phyloP scores from a whole-genome alignment of 2,797 vertebrate genomes.

The Eutrigla gurnardus region DNA sequence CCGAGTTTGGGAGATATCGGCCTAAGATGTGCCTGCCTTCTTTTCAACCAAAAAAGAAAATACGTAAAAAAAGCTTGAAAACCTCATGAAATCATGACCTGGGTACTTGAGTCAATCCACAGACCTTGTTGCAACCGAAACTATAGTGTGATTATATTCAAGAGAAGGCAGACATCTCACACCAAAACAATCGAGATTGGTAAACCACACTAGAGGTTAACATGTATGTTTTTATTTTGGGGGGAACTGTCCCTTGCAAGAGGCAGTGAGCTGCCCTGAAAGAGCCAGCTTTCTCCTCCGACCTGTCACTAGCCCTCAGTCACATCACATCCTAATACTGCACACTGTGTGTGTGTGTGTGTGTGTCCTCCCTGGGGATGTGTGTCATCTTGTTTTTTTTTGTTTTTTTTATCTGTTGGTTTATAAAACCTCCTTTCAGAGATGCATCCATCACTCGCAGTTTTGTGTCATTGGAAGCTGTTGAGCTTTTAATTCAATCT shows the following conservation, averaged over 20 bases:
- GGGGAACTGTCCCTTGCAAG: background rate
- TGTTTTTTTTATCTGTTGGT: conserved; percentile 22
- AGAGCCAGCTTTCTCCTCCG: conserved; percentile 36
- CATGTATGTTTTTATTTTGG: background rate
- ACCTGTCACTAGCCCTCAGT: conserved; percentile 62
- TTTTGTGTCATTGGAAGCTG: conserved; percentile 38
- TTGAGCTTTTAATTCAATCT: conserved; percentile 57
- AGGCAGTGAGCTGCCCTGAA: conserved; percentile 14
- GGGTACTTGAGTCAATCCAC: background rate
- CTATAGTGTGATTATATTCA: no score
- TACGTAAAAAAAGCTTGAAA: no score
- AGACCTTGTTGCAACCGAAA: no score
- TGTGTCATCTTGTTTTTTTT: conserved; percentile 23
- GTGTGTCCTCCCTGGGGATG: conserved; percentile 37
- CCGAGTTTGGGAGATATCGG: background rate
- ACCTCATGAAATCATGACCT: background rate
- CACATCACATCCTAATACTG: conserved; percentile 44
- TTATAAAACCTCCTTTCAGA: conserved; percentile 19
- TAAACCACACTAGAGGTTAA: background rate
- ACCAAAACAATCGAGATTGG: background rate
- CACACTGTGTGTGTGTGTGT: conserved; percentile 11
- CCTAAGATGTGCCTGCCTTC: background rate
- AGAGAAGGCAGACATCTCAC: background rate
- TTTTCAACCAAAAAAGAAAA: background rate
- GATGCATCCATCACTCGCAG: conserved; percentile 3